Conservation (phyloP, 2,113 vertebrate genomes). For the Microtus richardsoni region DNA sequence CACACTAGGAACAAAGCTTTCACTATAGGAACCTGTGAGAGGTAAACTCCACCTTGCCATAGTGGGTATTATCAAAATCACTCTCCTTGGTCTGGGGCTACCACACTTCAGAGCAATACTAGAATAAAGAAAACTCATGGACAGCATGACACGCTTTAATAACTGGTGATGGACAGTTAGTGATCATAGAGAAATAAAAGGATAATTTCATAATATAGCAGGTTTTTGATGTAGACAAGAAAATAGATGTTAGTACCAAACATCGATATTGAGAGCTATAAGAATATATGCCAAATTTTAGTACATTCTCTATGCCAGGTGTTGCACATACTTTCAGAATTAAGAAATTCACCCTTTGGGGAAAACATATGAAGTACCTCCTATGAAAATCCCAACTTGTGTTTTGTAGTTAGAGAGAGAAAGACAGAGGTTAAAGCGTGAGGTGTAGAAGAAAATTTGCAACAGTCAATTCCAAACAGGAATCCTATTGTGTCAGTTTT, state of each 20-base stretch:
- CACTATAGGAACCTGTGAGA: neutral
- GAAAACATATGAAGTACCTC: neutral
- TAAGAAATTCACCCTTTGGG: neutral
- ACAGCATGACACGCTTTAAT: neutral
- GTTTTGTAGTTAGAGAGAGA: neutral
- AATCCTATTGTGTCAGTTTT: neutral
- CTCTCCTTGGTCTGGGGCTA: neutral
- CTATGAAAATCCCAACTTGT: neutral
- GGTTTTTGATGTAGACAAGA: neutral
- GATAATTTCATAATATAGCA: neutral
- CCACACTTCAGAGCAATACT: neutral
- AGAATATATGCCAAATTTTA: conserved; percentile 5
- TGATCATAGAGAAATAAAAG: neutral
- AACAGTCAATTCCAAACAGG: neutral
- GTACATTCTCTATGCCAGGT: neutral
- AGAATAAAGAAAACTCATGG: neutral
- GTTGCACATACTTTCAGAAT: neutral
- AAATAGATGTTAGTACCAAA: neutral
- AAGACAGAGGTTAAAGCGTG: neutral
- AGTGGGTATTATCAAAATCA: neutral
- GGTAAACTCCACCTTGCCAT: neutral
- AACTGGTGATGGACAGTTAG: neutral
- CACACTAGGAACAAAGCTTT: neutral
- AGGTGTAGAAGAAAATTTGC: neutral
- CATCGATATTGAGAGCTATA: neutral